Evolutionary conservation across 2,888 invertebrate species (phyloP).

Genomic region (Cheilosia vernalis): DNA sequence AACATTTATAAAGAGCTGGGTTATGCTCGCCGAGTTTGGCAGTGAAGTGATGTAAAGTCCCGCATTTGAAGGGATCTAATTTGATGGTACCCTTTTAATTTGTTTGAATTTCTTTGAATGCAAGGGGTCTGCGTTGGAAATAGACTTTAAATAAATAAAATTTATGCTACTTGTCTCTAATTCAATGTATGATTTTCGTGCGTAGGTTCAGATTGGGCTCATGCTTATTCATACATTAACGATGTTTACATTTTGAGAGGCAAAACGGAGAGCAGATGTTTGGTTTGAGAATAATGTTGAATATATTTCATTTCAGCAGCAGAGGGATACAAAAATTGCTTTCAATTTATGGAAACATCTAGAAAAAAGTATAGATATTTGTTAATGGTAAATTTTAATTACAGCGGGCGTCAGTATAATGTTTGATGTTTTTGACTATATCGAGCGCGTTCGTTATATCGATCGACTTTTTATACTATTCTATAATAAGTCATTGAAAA

Average conservation of each 20-base stretch:
- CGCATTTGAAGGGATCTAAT: neutral
- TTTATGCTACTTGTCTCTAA: neutral
- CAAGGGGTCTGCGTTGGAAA: neutral
- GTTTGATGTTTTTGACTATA: too few species aligned
- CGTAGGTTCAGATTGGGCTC: neutral
- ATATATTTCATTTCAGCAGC: too few species aligned
- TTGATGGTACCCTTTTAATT: conserved; percentile 26
- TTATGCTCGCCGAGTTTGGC: neutral
- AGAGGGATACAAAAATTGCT: too few species aligned
- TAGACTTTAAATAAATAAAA: conserved; percentile 14
- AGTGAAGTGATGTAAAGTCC: conserved; percentile 7
- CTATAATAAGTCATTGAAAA: too few species aligned
- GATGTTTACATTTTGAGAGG: neutral
- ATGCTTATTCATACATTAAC: neutral
- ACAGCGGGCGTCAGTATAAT: too few species aligned
- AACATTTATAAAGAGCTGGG: neutral
- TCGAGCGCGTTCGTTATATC: too few species aligned
- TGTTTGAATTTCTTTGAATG: neutral
- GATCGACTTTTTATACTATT: too few species aligned
- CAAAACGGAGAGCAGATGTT: too few species aligned
- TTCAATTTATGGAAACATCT: too few species aligned
- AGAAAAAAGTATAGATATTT: too few species aligned
- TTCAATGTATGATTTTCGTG: neutral
- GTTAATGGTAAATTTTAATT: too few species aligned
- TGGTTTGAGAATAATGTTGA: too few species aligned